These are phyloP conservation scores for Pollenia angustigena DNA, from an alignment of 2,888 invertebrate species.

Conservation along the genomic window DNA sequence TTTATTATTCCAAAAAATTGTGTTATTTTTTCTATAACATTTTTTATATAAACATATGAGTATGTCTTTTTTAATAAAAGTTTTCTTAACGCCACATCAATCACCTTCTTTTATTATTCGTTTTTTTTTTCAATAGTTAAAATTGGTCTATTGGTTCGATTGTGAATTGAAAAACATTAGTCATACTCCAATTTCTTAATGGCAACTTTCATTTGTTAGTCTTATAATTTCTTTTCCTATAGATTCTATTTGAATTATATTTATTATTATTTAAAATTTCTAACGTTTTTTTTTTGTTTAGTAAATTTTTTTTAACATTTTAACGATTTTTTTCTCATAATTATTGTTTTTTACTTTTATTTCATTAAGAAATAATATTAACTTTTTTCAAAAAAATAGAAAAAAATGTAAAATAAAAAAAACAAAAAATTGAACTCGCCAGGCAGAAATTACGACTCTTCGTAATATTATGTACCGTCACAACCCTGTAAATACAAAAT, in stretches of 20 bases:
- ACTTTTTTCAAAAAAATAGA: slow-evolving; percentile 7
- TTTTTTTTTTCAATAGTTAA: neutral
- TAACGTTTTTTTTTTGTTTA: neutral
- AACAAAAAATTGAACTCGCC: slow-evolving; percentile 31
- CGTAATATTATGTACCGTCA: too few relatives aligned
- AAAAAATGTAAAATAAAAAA: slow-evolving; percentile 13
- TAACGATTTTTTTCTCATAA: slow-evolving; percentile 5
- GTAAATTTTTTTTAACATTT: slow-evolving; percentile 1
- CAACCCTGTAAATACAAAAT: too few relatives aligned
- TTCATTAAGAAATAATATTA: slow-evolving; percentile 31
- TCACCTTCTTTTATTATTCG: slow-evolving; percentile 39
- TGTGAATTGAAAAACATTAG: neutral
- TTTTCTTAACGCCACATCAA: slow-evolving; percentile 58
- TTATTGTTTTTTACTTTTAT: slow-evolving; percentile 28
- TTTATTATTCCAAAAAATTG: neutral
- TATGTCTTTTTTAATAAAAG: neutral
- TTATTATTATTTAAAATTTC: neutral
- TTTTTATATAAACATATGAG: neutral
- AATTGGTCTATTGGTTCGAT: slow-evolving; percentile 12
- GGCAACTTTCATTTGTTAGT: slow-evolving; percentile 53
- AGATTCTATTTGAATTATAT: slow-evolving; percentile 34
- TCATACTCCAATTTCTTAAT: slow-evolving; percentile 57
- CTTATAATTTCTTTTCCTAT: slow-evolving; percentile 38
- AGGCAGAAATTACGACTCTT: too few relatives aligned
- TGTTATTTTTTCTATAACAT: neutral